phyloP scores from a whole-genome alignment of 2,113 vertebrate species.

The Ellobius talpinus region DNA sequence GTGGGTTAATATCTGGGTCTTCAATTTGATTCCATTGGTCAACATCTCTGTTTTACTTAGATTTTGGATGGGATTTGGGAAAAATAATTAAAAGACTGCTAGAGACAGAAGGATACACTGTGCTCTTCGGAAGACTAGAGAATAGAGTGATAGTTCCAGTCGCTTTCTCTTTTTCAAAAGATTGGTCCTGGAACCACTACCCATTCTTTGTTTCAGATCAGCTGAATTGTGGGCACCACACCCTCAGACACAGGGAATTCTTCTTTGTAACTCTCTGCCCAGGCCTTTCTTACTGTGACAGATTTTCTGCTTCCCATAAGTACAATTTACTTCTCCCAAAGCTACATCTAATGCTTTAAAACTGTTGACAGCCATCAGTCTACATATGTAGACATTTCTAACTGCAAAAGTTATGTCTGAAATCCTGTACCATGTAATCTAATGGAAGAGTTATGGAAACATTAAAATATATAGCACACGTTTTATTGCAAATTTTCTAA shows the following conservation, averaged over 20 bases:
- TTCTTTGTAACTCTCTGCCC: constrained; percentile 13
- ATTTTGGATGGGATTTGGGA: background rate
- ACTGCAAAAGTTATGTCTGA: constrained; percentile 50
- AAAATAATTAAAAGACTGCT: background rate
- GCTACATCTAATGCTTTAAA: constrained; percentile 43
- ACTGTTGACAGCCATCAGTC: constrained; percentile 38
- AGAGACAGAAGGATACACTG: background rate
- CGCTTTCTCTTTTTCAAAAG: constrained; percentile 58
- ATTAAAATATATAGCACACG: constrained; percentile 49
- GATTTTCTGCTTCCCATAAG: constrained; percentile 39
- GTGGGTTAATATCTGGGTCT: too few species aligned
- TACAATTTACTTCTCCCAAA: constrained; percentile 43
- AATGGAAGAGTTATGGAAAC: constrained; percentile 5
- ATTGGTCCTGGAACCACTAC: constrained; percentile 6
- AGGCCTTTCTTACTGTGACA: background rate
- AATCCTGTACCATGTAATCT: background rate
- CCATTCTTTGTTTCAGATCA: constrained; percentile 8
- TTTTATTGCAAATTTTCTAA: constrained; percentile 66
- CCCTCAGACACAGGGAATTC: background rate
- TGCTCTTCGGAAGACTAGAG: background rate
- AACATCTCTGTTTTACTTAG: too few species aligned
- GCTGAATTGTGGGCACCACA: constrained; percentile 50
- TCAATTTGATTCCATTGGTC: too few species aligned
- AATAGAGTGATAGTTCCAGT: background rate
- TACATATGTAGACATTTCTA: constrained; percentile 8